Evolutionary conservation across 2,113 vertebrate genomes (phyloP), one percentile per base, ranked within the genome.

Genomic region (Cololabis saira): DNA sequence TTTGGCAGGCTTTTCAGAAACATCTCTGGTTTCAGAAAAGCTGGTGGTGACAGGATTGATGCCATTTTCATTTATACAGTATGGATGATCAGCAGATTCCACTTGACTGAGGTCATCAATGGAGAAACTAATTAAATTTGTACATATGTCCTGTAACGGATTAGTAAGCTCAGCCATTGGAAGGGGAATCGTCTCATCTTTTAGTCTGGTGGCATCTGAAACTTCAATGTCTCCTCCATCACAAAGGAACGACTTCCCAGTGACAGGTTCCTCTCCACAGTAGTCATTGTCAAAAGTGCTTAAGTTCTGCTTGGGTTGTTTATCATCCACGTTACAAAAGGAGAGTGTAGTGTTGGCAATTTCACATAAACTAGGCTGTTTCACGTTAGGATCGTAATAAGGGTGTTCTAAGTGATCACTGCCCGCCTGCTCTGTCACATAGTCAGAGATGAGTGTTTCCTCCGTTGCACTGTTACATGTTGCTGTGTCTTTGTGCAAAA

Each of bases 221-320:
- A 90, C 51, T 53, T 87, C 71, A 4, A 83, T 71, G 43, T 90
- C 87, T 43, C 77, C 74, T 2, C 78, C 77, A 53, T 82, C 68
- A 42, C 68, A 27, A 24, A 24, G 37, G 33, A 79, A 71, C 1
- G 80, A 79, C 48, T 83, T 90, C 66, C 61, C 78, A 9, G 66
- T 64, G 7, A 78, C 10, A 42, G 65, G 41, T 19, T 24, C 14
- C 5, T 60, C 21, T 47, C 5, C 44, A 53, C 18, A 37, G 30
- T 12, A 22, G 5, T 71, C 61, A 12, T 11, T 19, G 14, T n/a
- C 42, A 52, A 50, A 27, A 24, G 9, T 55, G 24, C 22, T 11
- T 42, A 50, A 45, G 17, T 73, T 37, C 47, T 71, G 21, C 1
- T 41, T 8, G 24, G 30, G 14, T 9, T 4, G 0, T 49, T 53